A percentile compares a stretch with the other conserved stretches of the same genome.
phyloP scores from a whole-genome alignment of 1,140 invertebrate species.

The Drosophila lini region DNA sequence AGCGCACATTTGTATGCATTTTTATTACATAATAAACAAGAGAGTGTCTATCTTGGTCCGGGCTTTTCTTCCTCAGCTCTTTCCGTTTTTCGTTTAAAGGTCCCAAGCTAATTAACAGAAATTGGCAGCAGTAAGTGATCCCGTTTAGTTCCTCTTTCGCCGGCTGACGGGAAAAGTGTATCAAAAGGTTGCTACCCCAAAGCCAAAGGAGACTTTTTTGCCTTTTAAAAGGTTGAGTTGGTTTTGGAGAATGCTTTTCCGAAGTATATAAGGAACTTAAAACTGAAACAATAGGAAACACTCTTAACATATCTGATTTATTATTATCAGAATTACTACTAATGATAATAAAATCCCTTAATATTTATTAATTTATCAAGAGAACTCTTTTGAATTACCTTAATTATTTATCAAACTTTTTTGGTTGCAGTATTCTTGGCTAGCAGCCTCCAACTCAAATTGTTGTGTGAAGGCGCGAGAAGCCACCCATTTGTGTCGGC shows the following conservation, averaged over 20 bases:
- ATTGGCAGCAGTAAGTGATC: conserved; percentile 31
- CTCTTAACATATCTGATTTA: no score
- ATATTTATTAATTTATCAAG: no score
- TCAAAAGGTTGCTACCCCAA: conserved; percentile 25
- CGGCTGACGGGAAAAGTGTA: conserved; percentile 42
- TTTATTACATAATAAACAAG: conserved; percentile 68
- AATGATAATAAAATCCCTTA: neutral
- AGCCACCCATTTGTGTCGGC: conserved; percentile 9
- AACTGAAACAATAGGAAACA: neutral
- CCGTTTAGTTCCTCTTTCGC: conserved; percentile 40
- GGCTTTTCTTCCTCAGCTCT: conserved; percentile 13
- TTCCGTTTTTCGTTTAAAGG: conserved; percentile 20
- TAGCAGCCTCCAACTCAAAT: neutral
- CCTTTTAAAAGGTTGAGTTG: neutral
- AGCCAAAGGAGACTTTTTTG: neutral
- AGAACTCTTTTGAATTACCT: neutral
- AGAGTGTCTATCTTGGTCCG: conserved; percentile 8
- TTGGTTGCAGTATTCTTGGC: neutral
- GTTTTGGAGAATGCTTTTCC: neutral
- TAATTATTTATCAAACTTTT: neutral
- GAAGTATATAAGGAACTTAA: neutral
- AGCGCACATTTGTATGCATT: conserved; percentile 58
- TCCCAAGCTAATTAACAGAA: conserved; percentile 48
- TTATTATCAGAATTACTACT: no score
- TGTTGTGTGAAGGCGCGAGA: neutral